Base-by-base conservation (phyloP, 2,888 invertebrate genomes). In the Cephus pygmeus region DNA sequence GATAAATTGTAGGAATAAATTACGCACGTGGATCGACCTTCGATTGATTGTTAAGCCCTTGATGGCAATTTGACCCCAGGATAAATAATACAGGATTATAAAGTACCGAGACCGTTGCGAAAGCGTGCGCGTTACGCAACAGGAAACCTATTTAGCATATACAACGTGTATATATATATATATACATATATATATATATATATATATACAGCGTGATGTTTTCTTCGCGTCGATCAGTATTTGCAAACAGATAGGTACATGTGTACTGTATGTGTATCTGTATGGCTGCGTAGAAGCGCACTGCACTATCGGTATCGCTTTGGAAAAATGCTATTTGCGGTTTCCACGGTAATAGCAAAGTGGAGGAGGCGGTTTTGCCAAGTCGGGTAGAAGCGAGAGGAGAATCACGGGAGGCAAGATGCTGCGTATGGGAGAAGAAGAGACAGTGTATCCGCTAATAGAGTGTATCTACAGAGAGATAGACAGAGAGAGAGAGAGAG, bases 41-140 rank as follows among this genome's bases (percentile, higher is more conserved):
- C 88, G 88, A 88, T 87, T 88, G 85, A 89, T 90, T 89, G 90
- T 88, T 90, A 89, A 89, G 89, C 89, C 89, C 88, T 89, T 90
- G 89, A 90, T 90, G 89, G 89, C 88, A 87, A 90, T 90, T 90
- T 88, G 87, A 88, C 88, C 90, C 87, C 80, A 84, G 87, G 86
- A 78, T 84, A 83, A 83, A 85, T 88, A 87, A 87, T 87, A 88
- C 87, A 84, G 85, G 87, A 87, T 88, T 86, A 86, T 80, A 86
- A 84, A 85, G 85, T 88, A 56, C 9, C 85, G 84, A 81, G 83
- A 79, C 85, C 87, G 89, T 90, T 89, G 89, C 87, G 85, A 86
- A 88, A 86, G 87, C 86, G 82, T 31, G 15, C 81, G 83, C 81
- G 68, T 34, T 74, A 12, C 74, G 23, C 35, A 74, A 74, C 74